Base-by-base conservation (phyloP, 2,113 vertebrate species). In the Phrynocephalus versicolor region DNA sequence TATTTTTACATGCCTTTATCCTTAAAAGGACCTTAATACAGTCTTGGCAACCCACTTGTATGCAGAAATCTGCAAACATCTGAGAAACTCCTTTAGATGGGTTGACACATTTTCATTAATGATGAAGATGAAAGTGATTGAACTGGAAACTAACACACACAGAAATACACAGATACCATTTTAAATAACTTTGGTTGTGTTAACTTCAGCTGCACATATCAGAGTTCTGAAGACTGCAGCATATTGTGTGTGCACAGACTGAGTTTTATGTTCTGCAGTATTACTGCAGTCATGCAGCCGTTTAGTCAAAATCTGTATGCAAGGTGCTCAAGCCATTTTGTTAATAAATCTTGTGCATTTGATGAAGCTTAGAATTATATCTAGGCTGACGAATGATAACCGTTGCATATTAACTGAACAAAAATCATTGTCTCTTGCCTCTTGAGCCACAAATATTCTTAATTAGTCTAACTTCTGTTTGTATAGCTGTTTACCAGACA, bases 381-480 rank as follows among this genome's bases (percentile, higher is more conserved):
- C 37, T 35, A 27, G 65, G 39, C 12, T 67, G 58, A 60, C 72
- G 73, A 67, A 39, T 84, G 72, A 76, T 84, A 84, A 76, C 82
- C 82, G 18, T 3, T 77, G 30, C 3, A 45, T 72, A 69, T 33
- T 85, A 88, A 82, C 73, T 67, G 55, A 76, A 60, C 39, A 51
- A 76, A 76, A 76, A 30, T 60, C 57, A 39, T 85, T 30, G 39
- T 86, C 51, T 86, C 6, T 23, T 23, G 72, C 85, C 86, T 51
- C 18, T 57, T 75, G 77, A 88, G 86, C 3, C 51, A 81, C 79
- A 70, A 58, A 64, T 82, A 37, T 84, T 67, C 27, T 76, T 88
- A 71, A 27, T 90, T 85, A 88, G 79, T 51, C 60, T 74, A 81
- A 60, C 83, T 58, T 35, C 73, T 77, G 80, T 85, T n/a, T 86